Conservation (phyloP, 1,140 invertebrate species). For the Epicauta chinensis region DNA sequence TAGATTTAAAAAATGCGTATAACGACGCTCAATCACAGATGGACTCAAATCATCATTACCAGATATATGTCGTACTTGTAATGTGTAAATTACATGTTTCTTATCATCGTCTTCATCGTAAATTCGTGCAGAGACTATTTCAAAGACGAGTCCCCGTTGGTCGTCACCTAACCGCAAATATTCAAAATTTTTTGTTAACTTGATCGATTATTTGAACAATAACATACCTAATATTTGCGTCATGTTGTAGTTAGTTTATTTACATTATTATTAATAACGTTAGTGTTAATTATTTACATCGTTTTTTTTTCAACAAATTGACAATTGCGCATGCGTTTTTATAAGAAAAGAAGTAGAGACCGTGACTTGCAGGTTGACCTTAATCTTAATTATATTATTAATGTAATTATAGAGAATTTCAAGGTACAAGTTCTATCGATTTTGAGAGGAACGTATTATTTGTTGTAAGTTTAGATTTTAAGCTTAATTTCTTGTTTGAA, state of each 20-base stretch:
- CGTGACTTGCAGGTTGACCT: too few species aligned
- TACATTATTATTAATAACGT: too few species aligned
- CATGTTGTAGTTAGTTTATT: constrained; percentile 3
- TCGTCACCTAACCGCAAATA: constrained; percentile 16
- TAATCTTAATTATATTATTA: too few species aligned
- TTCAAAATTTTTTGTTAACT: constrained; percentile 1
- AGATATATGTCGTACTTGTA: constrained; percentile 51
- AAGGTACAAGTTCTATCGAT: too few species aligned
- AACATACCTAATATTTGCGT: constrained; percentile 28
- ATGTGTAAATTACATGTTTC: constrained; percentile 57
- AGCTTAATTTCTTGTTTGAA: too few species aligned
- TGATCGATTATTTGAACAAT: neutral
- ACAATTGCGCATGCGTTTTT: too few species aligned
- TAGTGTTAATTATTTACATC: too few species aligned
- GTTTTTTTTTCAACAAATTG: too few species aligned
- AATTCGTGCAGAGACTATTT: constrained; percentile 46
- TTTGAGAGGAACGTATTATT: too few species aligned
- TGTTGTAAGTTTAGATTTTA: too few species aligned
- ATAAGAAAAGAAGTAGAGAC: too few species aligned
- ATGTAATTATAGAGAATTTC: too few species aligned
- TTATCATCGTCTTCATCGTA: constrained; percentile 48
- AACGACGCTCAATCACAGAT: constrained; percentile 62
- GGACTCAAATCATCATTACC: constrained; percentile 50
- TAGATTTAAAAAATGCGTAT: constrained; percentile 68
- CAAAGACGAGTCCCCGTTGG: constrained; percentile 38